phyloP scores from a whole-genome alignment of 2,797 vertebrate species.

The Enteromius afrohamiltoni region DNA sequence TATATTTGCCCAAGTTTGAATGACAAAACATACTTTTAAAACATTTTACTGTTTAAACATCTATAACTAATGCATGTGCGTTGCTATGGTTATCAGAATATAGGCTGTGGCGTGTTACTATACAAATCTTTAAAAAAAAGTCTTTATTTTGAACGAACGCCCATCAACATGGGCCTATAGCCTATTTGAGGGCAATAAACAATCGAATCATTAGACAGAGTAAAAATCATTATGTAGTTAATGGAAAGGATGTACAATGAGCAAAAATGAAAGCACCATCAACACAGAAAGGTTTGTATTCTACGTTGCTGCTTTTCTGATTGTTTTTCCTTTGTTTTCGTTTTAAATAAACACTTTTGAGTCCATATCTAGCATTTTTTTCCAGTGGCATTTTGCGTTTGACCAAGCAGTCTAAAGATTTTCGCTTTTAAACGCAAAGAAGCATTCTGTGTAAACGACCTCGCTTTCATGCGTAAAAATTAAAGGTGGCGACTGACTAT shows the following conservation, averaged over 20 bases:
- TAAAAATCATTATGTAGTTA: not conserved
- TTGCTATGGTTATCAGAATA: too few species aligned
- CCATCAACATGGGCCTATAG: too few species aligned
- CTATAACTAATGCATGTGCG: not conserved
- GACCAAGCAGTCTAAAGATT: not conserved
- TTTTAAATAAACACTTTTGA: not conserved
- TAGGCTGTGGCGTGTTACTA: not conserved
- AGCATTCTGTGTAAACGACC: not conserved
- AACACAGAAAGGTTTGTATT: not conserved
- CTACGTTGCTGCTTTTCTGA: not conserved
- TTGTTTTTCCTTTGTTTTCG: not conserved
- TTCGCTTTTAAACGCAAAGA: not conserved
- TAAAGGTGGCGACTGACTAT: not conserved
- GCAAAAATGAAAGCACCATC: not conserved
- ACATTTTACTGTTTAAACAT: not conserved
- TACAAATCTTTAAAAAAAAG: not conserved
- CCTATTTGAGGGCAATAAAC: not conserved
- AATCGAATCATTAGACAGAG: not conserved
- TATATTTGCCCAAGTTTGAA: not conserved
- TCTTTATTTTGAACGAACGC: not conserved
- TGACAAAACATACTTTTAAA: not conserved
- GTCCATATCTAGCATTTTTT: not conserved
- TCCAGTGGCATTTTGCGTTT: not conserved
- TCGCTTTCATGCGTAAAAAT: not conserved
- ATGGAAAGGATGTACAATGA: not conserved